Evolutionary conservation across 2,113 vertebrate genomes (phyloP), one percentile per base, ranked within the genome.

Genomic region (Oreochromis niloticus): DNA sequence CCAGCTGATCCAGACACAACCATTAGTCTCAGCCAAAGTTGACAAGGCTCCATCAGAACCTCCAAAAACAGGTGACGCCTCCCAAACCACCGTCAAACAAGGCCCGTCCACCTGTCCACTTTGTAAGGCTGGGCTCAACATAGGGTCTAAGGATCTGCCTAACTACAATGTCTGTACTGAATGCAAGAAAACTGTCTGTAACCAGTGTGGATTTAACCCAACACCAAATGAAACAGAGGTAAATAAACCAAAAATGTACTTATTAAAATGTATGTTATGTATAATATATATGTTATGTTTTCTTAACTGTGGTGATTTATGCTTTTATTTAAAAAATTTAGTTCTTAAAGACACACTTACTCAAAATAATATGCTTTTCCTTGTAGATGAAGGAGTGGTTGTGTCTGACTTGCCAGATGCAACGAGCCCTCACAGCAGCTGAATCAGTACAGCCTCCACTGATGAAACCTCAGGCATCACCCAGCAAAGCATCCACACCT

Each of bases 201-300:
- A 98, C 86, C 96, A 97, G 84, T 99, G 98, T 97, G 98, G 98
- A 96, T 99, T 99, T 96, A 98, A 98, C 83, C 97, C 98, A 0
- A 96, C 93, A 73, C 97, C 97, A 0, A 97, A 97, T 93, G 94
- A 97, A 81, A 94, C 94, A 54, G 96, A 97, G 95, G 98, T 99
- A 97, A 6, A 81, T 80, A 83, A 3, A 57, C 36, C 68, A 30
- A 87, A 34, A 1, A 46, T 81, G 3, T 48, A 11, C 81, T 13
- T 9, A 82, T 55, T 39, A 54, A 48, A 22, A 68, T 68, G 0
- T 22, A 41, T 68, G 10, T 27, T 3, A 50, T 85, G 3, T 22
- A 4, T 48, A 78, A 34, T 52, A 52, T 0, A 32, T n/a, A 0
- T 0, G 4, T 1, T 78, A 4, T 78, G 16, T 78, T 30, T 78